Percentiles rank a stretch among this genome's conserved stretches.
Conservation (phyloP, 2,113 vertebrate species). For the Terrapene triunguis region DNA sequence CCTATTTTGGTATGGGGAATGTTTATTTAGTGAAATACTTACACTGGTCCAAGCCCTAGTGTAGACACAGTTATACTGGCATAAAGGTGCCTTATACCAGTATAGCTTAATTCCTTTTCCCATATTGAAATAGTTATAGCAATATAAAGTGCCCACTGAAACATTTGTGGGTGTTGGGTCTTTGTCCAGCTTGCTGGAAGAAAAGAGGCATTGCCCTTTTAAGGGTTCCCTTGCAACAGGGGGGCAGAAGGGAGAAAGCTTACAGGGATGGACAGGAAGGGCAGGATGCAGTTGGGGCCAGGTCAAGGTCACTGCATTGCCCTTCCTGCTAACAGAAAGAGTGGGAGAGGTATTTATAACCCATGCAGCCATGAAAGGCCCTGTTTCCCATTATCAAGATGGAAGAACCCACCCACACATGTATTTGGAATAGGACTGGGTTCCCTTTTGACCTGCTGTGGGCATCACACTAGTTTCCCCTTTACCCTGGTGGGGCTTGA, state of each 20-base stretch:
- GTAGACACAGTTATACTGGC: neutral
- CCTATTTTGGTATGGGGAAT: neutral
- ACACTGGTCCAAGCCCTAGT: neutral
- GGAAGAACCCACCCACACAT: neutral
- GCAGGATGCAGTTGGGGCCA: neutral
- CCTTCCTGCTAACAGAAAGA: neutral
- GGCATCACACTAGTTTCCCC: neutral
- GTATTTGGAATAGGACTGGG: neutral
- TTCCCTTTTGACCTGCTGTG: neutral
- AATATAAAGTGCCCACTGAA: neutral
- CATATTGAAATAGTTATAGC: neutral
- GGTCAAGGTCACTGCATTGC: neutral
- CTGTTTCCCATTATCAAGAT: neutral
- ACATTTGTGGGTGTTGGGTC: neutral
- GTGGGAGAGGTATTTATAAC: neutral
- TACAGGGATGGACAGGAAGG: neutral
- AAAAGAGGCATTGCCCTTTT: neutral
- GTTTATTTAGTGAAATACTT: neutral
- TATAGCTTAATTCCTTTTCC: neutral
- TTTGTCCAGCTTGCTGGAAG: neutral
- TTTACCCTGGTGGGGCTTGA: neutral
- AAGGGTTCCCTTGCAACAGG: neutral
- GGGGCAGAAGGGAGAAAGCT: neutral
- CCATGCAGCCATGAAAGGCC: neutral
- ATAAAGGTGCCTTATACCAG: neutral